A percentile compares a stretch with the other conserved stretches of the same genome.
phyloP scores from a whole-genome alignment of 2,797 vertebrate species.

The Cirrhinus mrigala region DNA sequence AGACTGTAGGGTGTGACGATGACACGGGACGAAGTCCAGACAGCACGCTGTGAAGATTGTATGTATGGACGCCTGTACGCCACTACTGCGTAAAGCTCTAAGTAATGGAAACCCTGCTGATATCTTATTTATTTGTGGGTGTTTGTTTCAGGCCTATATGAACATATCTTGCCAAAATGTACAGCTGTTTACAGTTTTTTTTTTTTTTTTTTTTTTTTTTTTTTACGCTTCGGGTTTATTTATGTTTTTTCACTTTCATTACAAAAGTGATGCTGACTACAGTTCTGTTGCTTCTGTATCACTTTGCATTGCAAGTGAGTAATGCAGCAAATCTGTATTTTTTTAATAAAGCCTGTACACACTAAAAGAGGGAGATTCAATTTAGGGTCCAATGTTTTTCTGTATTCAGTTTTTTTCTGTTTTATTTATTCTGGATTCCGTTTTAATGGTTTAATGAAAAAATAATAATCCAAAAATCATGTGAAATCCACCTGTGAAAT shows the following conservation, averaged over 20 bases:
- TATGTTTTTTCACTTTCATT: neutral
- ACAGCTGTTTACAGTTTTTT: neutral
- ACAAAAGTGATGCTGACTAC: neutral
- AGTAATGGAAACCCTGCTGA: slow-evolving; percentile 15
- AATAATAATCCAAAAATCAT: too few species aligned
- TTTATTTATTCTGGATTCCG: too few species aligned
- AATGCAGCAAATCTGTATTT: neutral
- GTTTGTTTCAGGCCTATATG: neutral
- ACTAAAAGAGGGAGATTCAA: neutral
- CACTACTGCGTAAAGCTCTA: neutral
- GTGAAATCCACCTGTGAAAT: too few species aligned
- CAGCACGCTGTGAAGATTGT: slow-evolving; percentile 44
- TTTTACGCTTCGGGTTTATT: neutral
- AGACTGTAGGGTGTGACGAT: slow-evolving; percentile 66
- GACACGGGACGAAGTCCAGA: slow-evolving; percentile 53
- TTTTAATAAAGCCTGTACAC: neutral
- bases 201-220: neutral
- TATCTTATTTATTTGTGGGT: neutral
- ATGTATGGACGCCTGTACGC: slow-evolving; percentile 27
- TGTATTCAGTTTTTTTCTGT: too few species aligned
- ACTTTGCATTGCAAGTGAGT: neutral
- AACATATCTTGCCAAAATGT: neutral
- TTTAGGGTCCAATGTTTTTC: too few species aligned
- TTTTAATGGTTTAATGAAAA: too few species aligned
- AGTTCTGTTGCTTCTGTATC: neutral